Base-by-base conservation (phyloP, 2,888 invertebrate species). In the Camponotus fellah region DNA sequence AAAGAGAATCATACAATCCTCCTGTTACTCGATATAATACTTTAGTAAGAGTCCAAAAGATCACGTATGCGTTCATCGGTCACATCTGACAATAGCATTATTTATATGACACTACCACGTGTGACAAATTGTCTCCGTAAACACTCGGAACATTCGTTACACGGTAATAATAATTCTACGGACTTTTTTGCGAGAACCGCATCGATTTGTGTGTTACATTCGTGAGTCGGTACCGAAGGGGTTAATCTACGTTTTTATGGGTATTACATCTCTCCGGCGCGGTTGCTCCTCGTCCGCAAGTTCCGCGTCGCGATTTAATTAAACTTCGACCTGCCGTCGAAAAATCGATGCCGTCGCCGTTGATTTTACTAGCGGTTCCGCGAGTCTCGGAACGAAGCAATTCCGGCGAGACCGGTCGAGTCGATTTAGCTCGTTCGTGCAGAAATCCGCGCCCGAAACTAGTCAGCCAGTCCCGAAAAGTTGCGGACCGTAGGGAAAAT, bases 381-480 rank as follows among this genome's bases (percentile, higher is more conserved):
- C 68, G 83, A 69, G 81, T 68, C 79, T 85, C 49, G 58, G 74
- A 49, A 69, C 83, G 76, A 69, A 86, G 86, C 84, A 87, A 84
- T 82, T 84, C 84, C 82, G 68, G 84, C 56, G 83, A 86, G 77
- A 83, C 72, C 62, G 75, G 65, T 69, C 72, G 72, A 72, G 72
- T 80, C 53, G 64, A 56, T 65, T 82, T 68, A 82, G 83, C 84
- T 83, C 79, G 77, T 82, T 83, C 87, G 80, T 81, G 80, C 64
- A 81, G 84, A 80, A 81, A 80, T 76, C 77, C 32, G 83, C 76
- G 80, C 72, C 34, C 34, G 72, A 83, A 26, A 75, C 77, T 84
- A 82, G 69, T 66, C 68, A 82, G 85, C 79, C 81, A 72, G 71
- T 46, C 60, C 66, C 69, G 83, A 72, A 79, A 82, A 77, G 81